A percentile compares a stretch with the other conserved stretches of the same genome.
Evolutionary conservation across 1,140 invertebrate species (phyloP).

Genomic region (Dinoponera quadriceps): DNA sequence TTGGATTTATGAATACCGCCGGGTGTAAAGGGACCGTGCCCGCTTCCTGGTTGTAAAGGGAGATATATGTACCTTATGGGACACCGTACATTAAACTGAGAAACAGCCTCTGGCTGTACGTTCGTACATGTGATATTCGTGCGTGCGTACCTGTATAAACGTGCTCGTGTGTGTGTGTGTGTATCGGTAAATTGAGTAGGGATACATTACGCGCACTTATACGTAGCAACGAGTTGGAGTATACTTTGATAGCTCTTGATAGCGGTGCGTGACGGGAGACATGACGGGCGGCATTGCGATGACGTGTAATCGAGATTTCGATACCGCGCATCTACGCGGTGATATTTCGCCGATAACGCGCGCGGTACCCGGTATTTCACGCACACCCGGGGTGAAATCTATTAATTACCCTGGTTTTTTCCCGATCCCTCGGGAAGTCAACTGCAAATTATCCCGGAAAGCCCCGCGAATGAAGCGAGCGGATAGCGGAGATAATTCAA

Average conservation of each 20-base stretch:
- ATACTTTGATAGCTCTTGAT: constrained; percentile 27
- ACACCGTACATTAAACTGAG: constrained; percentile 69
- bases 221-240: constrained; percentile 5
- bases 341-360: too few relatives aligned
- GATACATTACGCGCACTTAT: constrained; percentile 36
- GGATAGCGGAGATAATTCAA: background rate
- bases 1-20: constrained; percentile 71
- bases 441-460: background rate
- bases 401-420: background rate
- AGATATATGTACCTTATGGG: constrained; percentile 75
- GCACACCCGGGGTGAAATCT: background rate
- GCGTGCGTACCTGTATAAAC: too few relatives aligned
- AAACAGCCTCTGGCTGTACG: constrained; percentile 32
- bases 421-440: background rate
- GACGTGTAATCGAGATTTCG: background rate
- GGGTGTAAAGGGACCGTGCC: constrained; percentile 65
- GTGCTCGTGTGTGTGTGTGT: too few relatives aligned
- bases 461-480: background rate
- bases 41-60: constrained; percentile 73
- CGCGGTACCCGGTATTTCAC: background rate
- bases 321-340: background rate
- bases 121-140: constrained; percentile 26
- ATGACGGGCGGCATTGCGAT: background rate
- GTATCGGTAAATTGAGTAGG: background rate
- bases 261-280: background rate